Evolutionary conservation across 2,797 vertebrate genomes (phyloP).

Genomic region (Phrynocephalus forsythii): DNA sequence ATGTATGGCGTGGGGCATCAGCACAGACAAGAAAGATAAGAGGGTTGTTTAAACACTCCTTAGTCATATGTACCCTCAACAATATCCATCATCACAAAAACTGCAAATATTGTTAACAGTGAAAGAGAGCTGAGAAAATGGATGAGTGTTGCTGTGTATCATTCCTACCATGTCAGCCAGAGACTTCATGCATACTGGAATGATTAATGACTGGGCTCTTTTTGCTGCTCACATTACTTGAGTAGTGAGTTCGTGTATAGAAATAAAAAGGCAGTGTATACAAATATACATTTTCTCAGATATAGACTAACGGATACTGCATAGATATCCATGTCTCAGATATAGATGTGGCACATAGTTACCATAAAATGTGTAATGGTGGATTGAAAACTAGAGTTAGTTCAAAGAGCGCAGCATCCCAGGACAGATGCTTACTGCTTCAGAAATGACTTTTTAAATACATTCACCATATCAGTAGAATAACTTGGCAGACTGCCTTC

Average conservation of each 20-base stretch:
- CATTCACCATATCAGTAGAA: constrained; percentile 58
- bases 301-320: constrained; percentile 37
- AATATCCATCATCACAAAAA: background rate
- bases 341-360: background rate
- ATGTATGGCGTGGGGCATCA: background rate
- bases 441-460: background rate
- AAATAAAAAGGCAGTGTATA: background rate
- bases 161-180: constrained; percentile 69
- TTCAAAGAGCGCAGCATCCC: background rate
- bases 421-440: background rate
- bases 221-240: constrained; percentile 71
- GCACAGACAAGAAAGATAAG: background rate
- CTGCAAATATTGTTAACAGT: constrained; percentile 44
- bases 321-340: background rate
- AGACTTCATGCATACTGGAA: constrained; percentile 68
- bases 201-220: constrained; percentile 68
- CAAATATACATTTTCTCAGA: constrained; percentile 38
- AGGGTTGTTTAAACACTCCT: background rate
- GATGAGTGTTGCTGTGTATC: constrained; percentile 66
- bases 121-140: constrained; percentile 66
- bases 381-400: background rate
- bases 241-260: background rate
- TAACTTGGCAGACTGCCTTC: constrained; percentile 19
- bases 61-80: background rate
- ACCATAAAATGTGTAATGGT: background rate